Base-by-base conservation (phyloP, 1,140 invertebrate genomes). In the Caerostris extrusa region DNA sequence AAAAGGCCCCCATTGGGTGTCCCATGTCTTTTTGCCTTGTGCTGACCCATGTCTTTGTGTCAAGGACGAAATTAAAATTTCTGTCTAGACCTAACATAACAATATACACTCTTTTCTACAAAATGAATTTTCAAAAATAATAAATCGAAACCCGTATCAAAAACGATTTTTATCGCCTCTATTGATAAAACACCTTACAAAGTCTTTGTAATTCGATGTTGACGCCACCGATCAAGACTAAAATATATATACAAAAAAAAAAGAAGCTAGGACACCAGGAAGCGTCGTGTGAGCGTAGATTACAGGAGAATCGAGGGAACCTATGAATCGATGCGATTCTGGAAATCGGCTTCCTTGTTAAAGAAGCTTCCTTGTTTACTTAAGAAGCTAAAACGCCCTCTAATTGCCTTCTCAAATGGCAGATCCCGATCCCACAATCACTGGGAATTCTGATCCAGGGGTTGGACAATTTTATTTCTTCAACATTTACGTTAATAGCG, bases 391-490 rank as follows among this genome's bases (percentile, higher is more conserved):
- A 88, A 90, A 90, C 57, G 50, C 17, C 67, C 57, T 71, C 88
- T 90, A 90, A 90, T n/a, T 71, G 50, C 64, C 50, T 77, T 90
- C 88, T 87, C 67, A 71, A 90, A 90, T 56, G 67, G 61, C 67
- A 56, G 82, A 85, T 77, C 34, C 69, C 19, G 34, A 64, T 53
- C 53, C 56, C 86, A 60, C 64, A 88, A 88, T 88, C 86, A 88
- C 61, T 57, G 17, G 58, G 34, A 88, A 64, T 88, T 88, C 58
- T 58, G 60, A 55, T 88, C 86, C 86, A 53, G 86, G 7, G 58
- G 64, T 77, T 77, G 69, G 69, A n/a, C n/a, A n/a, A 83, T 83
- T 83, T 83, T 58, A 58, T 83, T 83, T 83, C 82, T 83, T 7
- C 14, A 5, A 56, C 55, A 60, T 58, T 85, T 58, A n/a, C 56